phyloP scores from a whole-genome alignment of 1,140 invertebrate species.

The Psix sp. region DNA sequence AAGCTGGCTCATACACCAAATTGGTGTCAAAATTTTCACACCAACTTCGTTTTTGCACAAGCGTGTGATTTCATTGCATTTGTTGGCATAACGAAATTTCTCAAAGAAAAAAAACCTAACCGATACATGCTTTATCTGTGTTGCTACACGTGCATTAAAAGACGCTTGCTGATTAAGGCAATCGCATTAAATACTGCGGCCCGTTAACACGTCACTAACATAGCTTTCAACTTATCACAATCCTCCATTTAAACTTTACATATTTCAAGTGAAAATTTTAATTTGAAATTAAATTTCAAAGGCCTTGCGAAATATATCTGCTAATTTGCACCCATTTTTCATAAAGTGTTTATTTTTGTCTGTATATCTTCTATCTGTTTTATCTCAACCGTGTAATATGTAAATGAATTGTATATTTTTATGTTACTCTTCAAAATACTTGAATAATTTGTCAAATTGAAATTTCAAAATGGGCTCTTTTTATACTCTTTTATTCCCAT shows the following conservation, averaged over 20 bases:
- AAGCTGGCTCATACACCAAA: slow-evolving; percentile 13
- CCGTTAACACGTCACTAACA: slow-evolving; percentile 16
- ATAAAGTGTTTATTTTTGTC: too few species aligned
- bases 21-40: slow-evolving; percentile 13
- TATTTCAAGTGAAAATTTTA: not conserved
- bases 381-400: too few species aligned
- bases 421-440: too few species aligned
- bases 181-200: slow-evolving; percentile 68
- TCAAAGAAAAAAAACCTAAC: slow-evolving; percentile 12
- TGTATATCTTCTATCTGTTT: too few species aligned
- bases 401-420: too few species aligned
- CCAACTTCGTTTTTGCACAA: too few species aligned
- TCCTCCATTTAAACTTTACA: slow-evolving; percentile 37
- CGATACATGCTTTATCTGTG: slow-evolving; percentile 36
- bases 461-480: too few species aligned
- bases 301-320: too few species aligned
- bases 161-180: slow-evolving; percentile 68
- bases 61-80: too few species aligned
- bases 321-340: too few species aligned
- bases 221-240: slow-evolving; percentile 35
- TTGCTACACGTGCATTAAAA: slow-evolving; percentile 7
- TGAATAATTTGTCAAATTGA: too few species aligned
- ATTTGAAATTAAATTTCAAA: slow-evolving; percentile 3
- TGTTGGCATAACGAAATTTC: slow-evolving; percentile 19
- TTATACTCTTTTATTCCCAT: too few species aligned